Conservation (phyloP, 2,888 invertebrate species). For the Pachydiplax longipennis region DNA sequence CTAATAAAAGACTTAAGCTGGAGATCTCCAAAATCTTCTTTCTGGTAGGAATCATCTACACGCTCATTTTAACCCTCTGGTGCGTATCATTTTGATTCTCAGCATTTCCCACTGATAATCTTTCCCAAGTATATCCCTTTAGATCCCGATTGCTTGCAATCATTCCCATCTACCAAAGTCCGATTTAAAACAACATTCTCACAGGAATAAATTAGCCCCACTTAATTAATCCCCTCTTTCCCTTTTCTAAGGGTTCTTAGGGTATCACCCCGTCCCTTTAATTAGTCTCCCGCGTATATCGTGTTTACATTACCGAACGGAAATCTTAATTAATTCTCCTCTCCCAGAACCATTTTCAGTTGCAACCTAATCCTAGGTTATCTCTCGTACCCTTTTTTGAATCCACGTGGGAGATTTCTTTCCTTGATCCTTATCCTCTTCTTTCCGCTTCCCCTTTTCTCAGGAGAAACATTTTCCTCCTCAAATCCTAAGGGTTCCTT, state of each 20-base stretch:
- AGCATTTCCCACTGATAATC: too few relatives aligned
- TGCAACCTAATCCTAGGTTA: conserved; percentile 25
- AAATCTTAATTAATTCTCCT: conserved; percentile 37
- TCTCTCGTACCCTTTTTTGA: background rate
- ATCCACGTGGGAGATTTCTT: background rate
- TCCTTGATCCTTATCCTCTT: background rate
- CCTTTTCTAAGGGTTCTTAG: too few relatives aligned
- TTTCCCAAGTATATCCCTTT: too few relatives aligned
- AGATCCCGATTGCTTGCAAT: too few relatives aligned
- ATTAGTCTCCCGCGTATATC: background rate
- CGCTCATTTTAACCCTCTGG: too few relatives aligned
- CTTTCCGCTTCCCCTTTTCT: too few relatives aligned
- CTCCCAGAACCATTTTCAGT: conserved; percentile 11
- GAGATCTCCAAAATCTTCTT: too few relatives aligned
- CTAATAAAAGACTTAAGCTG: too few relatives aligned
- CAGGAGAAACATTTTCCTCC: background rate
- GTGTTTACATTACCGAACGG: conserved; percentile 29
- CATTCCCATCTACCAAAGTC: too few relatives aligned
- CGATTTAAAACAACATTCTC: background rate
- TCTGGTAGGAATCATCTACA: too few relatives aligned
- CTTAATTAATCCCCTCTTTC: background rate
- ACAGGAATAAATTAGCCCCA: background rate
- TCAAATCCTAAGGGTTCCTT: conserved; percentile 8
- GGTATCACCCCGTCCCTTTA: background rate
- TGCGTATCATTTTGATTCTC: too few relatives aligned